A percentile compares a stretch with the other conserved stretches of the same genome.
Conservation (phyloP, 2,888 invertebrate genomes). For the Drosophila atripex region DNA sequence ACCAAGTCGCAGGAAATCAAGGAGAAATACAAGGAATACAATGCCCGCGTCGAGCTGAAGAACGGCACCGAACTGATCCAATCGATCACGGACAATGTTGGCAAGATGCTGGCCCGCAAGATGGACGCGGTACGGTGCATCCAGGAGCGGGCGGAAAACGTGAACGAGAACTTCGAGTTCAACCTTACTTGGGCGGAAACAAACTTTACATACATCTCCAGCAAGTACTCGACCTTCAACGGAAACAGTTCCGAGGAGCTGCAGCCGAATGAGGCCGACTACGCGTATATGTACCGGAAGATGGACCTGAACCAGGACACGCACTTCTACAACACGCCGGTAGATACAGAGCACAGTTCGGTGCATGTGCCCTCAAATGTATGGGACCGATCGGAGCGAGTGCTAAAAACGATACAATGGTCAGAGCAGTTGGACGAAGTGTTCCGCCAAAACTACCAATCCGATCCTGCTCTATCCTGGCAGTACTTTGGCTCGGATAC, state of each 20-base stretch:
- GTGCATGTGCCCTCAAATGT: constrained; percentile 98
- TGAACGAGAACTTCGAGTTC: constrained; percentile 87
- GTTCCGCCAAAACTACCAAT: constrained; percentile 93
- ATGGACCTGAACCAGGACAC: constrained; percentile 89
- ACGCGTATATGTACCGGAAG: constrained; percentile 84
- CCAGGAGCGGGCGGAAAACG: constrained; percentile 89
- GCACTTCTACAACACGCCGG: constrained; percentile 93
- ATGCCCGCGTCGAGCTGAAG: constrained; percentile 91
- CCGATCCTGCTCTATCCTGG: constrained; percentile 96
- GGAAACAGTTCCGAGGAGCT: constrained; percentile 76
- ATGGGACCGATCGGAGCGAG: constrained; percentile 89
- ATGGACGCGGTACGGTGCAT: constrained; percentile 95
- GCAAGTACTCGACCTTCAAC: constrained; percentile 89
- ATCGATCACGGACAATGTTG: constrained; percentile 92
- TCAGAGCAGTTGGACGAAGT: constrained; percentile 92
- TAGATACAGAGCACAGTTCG: constrained; percentile 91
- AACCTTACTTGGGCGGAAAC: constrained; percentile 82
- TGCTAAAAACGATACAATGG: constrained; percentile 94
- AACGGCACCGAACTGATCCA: constrained; percentile 91
- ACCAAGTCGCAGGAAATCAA: constrained; percentile 91
- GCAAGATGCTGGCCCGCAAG: constrained; percentile 93
- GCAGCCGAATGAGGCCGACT: constrained; percentile 74
- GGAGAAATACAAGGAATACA: constrained; percentile 91
- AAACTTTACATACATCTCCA: constrained; percentile 88
- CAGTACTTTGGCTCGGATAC: constrained; percentile 98